Conservation (phyloP, 2,888 invertebrate genomes). For the Drosophila silvestris region DNA sequence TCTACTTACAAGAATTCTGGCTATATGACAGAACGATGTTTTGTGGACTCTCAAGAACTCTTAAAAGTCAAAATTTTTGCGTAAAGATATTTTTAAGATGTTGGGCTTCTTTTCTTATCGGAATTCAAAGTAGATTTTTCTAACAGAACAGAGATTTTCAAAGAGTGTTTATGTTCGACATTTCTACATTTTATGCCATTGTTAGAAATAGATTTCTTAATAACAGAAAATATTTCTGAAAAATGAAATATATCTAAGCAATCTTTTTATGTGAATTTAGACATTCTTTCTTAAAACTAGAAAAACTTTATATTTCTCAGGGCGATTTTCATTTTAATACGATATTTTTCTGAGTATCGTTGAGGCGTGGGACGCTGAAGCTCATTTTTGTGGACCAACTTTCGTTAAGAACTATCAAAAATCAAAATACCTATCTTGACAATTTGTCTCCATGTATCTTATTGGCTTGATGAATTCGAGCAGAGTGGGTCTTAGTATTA, state of each 20-base stretch:
- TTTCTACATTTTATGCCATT: background rate
- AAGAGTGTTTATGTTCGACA: background rate
- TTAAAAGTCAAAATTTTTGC: background rate
- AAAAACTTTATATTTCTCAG: background rate
- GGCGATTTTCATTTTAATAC: background rate
- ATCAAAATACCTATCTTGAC: background rate
- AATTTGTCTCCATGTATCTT: background rate
- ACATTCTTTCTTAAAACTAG: background rate
- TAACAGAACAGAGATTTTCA: background rate
- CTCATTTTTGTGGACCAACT: background rate
- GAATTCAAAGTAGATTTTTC: background rate
- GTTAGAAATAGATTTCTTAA: background rate
- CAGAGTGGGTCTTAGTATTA: background rate
- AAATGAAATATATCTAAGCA: background rate
- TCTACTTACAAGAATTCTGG: background rate
- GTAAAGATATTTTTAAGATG: background rate
- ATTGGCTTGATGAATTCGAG: background rate
- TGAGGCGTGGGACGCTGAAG: background rate
- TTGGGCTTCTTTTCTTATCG: background rate
- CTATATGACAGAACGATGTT: background rate
- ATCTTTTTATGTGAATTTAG: background rate
- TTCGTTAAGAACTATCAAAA: background rate
- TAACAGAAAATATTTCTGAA: background rate
- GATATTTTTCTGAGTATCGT: background rate
- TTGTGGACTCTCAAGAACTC: background rate